Conservation (phyloP, 1,140 invertebrate genomes). For the Archegozetes longisetosus region DNA sequence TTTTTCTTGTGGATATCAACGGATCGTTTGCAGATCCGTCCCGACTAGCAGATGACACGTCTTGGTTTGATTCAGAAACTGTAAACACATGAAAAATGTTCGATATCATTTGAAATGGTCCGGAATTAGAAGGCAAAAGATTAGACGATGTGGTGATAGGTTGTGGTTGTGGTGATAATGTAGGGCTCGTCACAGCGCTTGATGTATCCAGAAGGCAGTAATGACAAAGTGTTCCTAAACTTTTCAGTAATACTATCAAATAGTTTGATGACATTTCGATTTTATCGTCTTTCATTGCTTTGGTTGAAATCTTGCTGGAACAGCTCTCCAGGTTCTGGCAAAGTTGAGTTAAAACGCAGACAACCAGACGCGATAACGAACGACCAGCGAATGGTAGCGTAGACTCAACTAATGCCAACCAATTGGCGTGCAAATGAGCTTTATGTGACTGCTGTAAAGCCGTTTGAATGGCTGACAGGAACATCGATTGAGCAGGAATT, state of each 20-base stretch:
- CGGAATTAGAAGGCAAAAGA: neutral
- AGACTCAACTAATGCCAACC: slow-evolving; percentile 58
- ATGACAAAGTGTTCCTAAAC: slow-evolving; percentile 63
- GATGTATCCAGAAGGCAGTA: slow-evolving; percentile 56
- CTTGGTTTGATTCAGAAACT: slow-evolving; percentile 20
- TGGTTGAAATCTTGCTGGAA: slow-evolving; percentile 1
- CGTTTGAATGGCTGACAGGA: slow-evolving; percentile 58
- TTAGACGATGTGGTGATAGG: neutral
- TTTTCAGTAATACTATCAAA: slow-evolving; percentile 58
- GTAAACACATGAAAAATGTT: slow-evolving; percentile 57
- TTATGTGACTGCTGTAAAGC: slow-evolving; percentile 42
- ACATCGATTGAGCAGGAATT: slow-evolving; percentile 68
- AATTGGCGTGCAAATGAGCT: slow-evolving; percentile 56
- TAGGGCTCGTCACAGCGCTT: slow-evolving; percentile 28
- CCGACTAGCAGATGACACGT: neutral
- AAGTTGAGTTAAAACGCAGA: slow-evolving; percentile 59
- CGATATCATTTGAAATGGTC: slow-evolving; percentile 37
- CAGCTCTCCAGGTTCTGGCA: slow-evolving; percentile 58
- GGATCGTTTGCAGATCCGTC: slow-evolving; percentile 21
- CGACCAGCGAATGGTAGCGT: slow-evolving; percentile 54
- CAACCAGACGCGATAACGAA: slow-evolving; percentile 54
- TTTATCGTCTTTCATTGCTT: slow-evolving; percentile 6
- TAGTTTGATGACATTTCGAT: slow-evolving; percentile 51
- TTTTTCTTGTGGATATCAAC: slow-evolving; percentile 45
- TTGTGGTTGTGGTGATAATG: neutral